phyloP scores from a whole-genome alignment of 1,140 invertebrate genomes.

The Lucilia sericata region DNA sequence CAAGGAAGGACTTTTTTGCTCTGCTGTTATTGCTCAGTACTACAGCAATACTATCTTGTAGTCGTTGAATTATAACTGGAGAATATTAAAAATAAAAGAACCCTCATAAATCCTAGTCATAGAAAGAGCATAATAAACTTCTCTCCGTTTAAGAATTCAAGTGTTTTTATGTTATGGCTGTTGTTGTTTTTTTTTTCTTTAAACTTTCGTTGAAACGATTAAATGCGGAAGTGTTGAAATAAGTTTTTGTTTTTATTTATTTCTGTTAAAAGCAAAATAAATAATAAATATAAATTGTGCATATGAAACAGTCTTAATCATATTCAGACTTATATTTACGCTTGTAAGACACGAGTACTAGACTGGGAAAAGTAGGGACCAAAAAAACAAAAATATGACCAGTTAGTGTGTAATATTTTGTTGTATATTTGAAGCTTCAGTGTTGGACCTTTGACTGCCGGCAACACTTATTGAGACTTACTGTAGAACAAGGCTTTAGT shows the following conservation, averaged over 20 bases:
- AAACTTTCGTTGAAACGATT: background rate
- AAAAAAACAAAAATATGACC: background rate
- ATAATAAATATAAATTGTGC: conserved; percentile 12
- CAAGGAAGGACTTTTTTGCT: conserved; percentile 22
- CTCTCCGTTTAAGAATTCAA: background rate
- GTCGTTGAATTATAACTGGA: background rate
- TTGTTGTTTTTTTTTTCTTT: background rate
- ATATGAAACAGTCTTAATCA: conserved; percentile 12
- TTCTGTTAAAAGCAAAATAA: background rate
- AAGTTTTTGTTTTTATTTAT: background rate
- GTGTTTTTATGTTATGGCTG: background rate
- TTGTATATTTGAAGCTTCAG: background rate
- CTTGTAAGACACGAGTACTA: too few species aligned
- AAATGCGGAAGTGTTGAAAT: conserved; percentile 16
- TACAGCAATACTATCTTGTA: background rate
- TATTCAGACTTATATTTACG: background rate
- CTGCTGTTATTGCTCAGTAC: background rate
- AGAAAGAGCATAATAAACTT: conserved; percentile 7
- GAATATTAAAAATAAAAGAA: conserved; percentile 19
- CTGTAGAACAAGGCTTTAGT: background rate
- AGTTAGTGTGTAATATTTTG: background rate
- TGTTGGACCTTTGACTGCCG: background rate
- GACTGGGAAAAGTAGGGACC: too few species aligned
- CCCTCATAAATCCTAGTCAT: conserved; percentile 23
- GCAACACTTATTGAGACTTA: background rate